Evolutionary conservation across 1,140 invertebrate species (phyloP).

Genomic region (Pachypsylla venusta): DNA sequence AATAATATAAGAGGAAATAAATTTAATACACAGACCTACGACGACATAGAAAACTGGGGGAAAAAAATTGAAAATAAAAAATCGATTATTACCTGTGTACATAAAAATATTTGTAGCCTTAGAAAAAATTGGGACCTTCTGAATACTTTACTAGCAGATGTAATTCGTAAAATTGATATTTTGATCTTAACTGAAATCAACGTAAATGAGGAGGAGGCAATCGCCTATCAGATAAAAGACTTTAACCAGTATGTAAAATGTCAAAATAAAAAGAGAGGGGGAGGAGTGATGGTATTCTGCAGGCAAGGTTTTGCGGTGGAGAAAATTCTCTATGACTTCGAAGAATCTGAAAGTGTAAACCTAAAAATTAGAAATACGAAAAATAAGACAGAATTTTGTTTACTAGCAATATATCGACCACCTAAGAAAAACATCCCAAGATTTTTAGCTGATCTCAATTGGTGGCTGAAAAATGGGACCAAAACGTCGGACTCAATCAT

Average conservation of each 20-base stretch:
- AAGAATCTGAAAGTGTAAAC: background rate
- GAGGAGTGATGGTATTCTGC: background rate
- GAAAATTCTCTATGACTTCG: background rate
- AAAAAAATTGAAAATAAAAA: background rate
- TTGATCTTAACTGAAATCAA: background rate
- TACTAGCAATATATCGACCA: background rate
- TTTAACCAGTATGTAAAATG: background rate
- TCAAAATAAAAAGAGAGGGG: background rate
- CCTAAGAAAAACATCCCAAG: background rate
- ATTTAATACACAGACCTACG: background rate
- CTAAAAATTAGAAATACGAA: background rate
- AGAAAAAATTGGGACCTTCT: conserved; percentile 2
- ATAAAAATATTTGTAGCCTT: background rate
- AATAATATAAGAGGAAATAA: background rate
- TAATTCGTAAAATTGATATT: background rate
- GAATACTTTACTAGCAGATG: background rate
- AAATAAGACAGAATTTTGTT: background rate
- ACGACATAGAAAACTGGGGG: background rate
- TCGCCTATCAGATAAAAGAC: background rate
- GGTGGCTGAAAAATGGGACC: background rate
- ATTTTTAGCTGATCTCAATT: background rate
- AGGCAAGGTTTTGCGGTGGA: background rate
- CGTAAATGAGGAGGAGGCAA: background rate
- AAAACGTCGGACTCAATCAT: background rate
- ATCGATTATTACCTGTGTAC: background rate